A percentile compares a stretch with the other conserved stretches of the same genome.
Conservation (phyloP, 2,113 vertebrate genomes). For the Callithrix jacchus region DNA sequence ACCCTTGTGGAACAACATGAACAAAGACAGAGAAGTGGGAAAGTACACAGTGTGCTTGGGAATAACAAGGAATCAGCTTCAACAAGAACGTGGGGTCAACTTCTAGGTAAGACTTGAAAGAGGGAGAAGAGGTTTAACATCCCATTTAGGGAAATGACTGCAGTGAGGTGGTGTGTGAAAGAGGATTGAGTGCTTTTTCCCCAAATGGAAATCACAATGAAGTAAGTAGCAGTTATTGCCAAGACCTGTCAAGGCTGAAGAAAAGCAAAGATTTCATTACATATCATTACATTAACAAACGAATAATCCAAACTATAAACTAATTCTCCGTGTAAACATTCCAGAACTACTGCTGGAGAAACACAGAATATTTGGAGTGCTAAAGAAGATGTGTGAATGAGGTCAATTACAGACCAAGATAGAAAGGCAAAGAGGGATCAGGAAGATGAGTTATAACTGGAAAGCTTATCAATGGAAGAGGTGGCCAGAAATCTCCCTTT, state of each 20-base stretch:
- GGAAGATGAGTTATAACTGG: neutral
- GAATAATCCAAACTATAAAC: slow-evolving; percentile 66
- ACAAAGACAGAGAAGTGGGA: neutral
- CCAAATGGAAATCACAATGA: slow-evolving; percentile 48
- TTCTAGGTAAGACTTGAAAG: neutral
- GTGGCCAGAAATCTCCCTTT: neutral
- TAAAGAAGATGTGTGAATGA: slow-evolving; percentile 35
- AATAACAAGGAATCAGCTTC: neutral
- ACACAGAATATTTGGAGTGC: neutral
- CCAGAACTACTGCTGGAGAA: slow-evolving; percentile 59
- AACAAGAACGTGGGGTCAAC: neutral
- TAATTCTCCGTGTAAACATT: slow-evolving; percentile 64
- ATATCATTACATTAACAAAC: slow-evolving; percentile 53
- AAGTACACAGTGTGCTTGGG: neutral
- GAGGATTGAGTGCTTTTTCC: slow-evolving; percentile 3
- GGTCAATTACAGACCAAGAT: slow-evolving; percentile 39
- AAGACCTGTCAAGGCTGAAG: slow-evolving; percentile 66
- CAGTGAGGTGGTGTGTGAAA: neutral
- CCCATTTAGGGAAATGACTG: neutral
- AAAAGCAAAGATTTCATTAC: slow-evolving; percentile 57
- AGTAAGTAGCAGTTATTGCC: slow-evolving; percentile 59
- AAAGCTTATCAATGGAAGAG: neutral
- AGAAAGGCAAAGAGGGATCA: slow-evolving; percentile 21
- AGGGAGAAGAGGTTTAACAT: neutral
- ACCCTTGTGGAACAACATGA: neutral